A percentile compares a stretch with the other conserved stretches of the same genome.
Evolutionary conservation across 2,113 vertebrate species (phyloP).

Genomic region (Campylomormyrus tamandua): DNA sequence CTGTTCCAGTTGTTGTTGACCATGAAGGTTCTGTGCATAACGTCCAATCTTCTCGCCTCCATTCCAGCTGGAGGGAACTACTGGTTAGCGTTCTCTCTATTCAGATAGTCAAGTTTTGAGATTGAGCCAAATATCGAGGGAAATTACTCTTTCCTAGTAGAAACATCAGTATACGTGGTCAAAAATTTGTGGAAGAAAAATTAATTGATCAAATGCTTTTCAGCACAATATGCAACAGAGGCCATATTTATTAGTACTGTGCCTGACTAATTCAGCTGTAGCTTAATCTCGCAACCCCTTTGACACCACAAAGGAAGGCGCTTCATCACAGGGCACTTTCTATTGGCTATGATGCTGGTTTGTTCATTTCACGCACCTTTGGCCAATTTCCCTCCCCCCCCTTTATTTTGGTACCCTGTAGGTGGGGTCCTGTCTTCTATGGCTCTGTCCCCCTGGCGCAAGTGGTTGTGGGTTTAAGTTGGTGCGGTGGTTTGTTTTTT

Average conservation of each 20-base stretch:
- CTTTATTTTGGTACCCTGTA: background rate
- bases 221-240: background rate
- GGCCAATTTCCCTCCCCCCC: background rate
- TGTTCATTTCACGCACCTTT: background rate
- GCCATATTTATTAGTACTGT: background rate
- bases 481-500: background rate
- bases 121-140: constrained; percentile 1
- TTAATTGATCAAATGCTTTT: background rate
- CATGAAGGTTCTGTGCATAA: background rate
- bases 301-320: background rate
- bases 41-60: background rate
- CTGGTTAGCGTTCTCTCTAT: background rate
- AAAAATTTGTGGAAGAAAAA: background rate
- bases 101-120: background rate
- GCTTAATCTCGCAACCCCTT: background rate
- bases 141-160: background rate
- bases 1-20: background rate
- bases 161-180: background rate
- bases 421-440: background rate
- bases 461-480: constrained; percentile 6
- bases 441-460: background rate
- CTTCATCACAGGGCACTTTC: background rate
- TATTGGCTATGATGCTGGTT: background rate
- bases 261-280: background rate
- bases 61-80: background rate